Evolutionary conservation across 2,888 invertebrate genomes (phyloP).

Genomic region (Parapristionchus giblindavisi): DNA sequence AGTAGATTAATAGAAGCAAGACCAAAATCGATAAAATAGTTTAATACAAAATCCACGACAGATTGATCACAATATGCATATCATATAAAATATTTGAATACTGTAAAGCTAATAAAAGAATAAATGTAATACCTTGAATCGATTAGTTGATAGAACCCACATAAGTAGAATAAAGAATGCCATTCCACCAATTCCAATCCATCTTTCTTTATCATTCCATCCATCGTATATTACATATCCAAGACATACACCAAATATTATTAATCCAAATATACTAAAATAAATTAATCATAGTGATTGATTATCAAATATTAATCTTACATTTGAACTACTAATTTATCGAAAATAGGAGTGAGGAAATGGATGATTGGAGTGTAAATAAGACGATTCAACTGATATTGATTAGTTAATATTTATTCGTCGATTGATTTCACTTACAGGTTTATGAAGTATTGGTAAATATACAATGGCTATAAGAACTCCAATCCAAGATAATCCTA

Average conservation of each 20-base stretch:
- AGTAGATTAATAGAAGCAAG: no score
- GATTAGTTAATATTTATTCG: not conserved
- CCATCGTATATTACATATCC: slow-evolving; percentile 52
- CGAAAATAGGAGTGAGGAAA: not conserved
- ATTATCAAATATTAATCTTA: not conserved
- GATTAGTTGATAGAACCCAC: slow-evolving; percentile 57
- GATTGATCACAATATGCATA: not conserved
- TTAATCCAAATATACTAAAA: slow-evolving; percentile 42
- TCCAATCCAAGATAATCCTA: slow-evolving; percentile 43
- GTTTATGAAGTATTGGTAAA: slow-evolving; percentile 39
- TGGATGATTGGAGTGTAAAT: not conserved
- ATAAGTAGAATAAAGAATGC: slow-evolving; percentile 60
- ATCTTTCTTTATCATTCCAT: slow-evolving; percentile 51
- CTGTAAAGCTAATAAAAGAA: not conserved
- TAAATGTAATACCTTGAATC: slow-evolving; percentile 39
- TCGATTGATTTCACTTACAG: slow-evolving; percentile 6
- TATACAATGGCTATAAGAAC: slow-evolving; percentile 42
- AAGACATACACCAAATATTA: slow-evolving; percentile 44
- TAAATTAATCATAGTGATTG: not conserved
- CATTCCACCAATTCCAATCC: slow-evolving; percentile 63
- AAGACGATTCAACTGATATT: slow-evolving; percentile 5
- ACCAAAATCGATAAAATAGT: no score
- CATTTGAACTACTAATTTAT: slow-evolving; percentile 2
- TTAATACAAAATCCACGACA: no score
- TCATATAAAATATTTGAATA: not conserved